These are phyloP conservation scores for Sminthopsis crassicaudata DNA, from an alignment of 2,113 vertebrate species.

Conservation along the genomic window DNA sequence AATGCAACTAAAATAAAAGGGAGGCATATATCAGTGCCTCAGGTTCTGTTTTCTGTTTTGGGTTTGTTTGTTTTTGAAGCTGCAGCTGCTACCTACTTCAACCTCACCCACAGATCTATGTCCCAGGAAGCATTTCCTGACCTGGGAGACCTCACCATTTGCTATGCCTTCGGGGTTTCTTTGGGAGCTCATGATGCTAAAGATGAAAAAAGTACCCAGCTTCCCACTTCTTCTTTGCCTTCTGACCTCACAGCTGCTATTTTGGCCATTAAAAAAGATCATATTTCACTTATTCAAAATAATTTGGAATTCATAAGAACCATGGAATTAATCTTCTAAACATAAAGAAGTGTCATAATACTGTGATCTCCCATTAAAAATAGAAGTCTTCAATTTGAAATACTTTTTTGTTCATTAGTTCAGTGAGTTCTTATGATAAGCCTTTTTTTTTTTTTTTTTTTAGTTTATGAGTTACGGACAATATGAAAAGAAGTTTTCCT, in stretches of 20 bases:
- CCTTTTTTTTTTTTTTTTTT: slow-evolving; percentile 71
- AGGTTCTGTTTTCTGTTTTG: background rate
- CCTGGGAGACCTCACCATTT: background rate
- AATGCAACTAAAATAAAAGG: background rate
- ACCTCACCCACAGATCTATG: background rate
- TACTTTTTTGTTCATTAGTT: slow-evolving; percentile 21
- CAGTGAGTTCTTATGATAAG: slow-evolving; percentile 71
- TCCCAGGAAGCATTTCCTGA: slow-evolving; percentile 6
- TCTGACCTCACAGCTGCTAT: slow-evolving; percentile 35
- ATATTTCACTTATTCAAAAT: slow-evolving; percentile 27
- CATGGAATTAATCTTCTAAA: slow-evolving; percentile 25
- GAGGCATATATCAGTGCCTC: background rate
- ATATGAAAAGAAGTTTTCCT: slow-evolving; percentile 75
- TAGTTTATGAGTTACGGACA: slow-evolving; percentile 72
- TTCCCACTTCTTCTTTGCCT: slow-evolving; percentile 15
- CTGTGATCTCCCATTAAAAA: background rate
- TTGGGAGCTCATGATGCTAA: slow-evolving; percentile 16
- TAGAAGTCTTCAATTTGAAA: slow-evolving; percentile 10
- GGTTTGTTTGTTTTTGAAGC: slow-evolving; percentile 19
- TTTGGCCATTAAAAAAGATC: background rate
- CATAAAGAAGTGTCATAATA: background rate
- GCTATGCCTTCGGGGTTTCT: background rate
- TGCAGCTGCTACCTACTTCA: slow-evolving; percentile 31
- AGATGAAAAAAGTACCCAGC: slow-evolving; percentile 22
- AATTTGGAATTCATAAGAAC: slow-evolving; percentile 1